A percentile compares a stretch with the other conserved stretches of the same genome.
Evolutionary conservation across 2,797 vertebrate genomes (phyloP).

Genomic region (Pseudochirops corinnae): DNA sequence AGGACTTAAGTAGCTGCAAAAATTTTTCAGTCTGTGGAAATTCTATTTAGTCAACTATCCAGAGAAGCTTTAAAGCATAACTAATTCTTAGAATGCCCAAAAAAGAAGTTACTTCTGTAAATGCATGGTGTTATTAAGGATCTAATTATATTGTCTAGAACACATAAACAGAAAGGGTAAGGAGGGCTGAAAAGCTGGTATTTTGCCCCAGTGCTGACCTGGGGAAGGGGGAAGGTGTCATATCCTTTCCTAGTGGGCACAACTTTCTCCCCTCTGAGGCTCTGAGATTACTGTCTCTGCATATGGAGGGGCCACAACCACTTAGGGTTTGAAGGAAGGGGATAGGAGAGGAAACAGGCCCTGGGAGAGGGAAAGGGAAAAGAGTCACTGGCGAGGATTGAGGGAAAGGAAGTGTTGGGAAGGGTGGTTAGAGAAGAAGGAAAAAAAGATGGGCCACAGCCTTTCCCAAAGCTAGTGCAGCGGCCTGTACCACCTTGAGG

Average conservation of each 20-base stretch:
- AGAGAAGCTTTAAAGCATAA: not conserved
- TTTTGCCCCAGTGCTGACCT: not conserved
- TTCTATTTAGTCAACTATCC: not conserved
- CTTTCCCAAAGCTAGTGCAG: not conserved
- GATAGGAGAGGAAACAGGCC: not conserved
- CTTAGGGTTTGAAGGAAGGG: not conserved
- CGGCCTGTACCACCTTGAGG: not conserved
- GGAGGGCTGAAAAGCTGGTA: not conserved
- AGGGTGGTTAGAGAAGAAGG: not conserved
- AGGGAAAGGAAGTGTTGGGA: not conserved
- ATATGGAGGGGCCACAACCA: not conserved
- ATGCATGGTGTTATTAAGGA: not conserved
- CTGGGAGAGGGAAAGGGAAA: not conserved
- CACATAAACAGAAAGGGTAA: not conserved
- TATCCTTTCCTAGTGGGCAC: not conserved
- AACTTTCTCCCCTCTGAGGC: too few relatives aligned
- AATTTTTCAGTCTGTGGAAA: conserved; percentile 1
- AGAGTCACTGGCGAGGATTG: not conserved
- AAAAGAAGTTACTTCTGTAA: conserved; percentile 22
- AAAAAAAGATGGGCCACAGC: not conserved
- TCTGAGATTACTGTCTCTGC: not conserved
- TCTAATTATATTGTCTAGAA: not conserved
- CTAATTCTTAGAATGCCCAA: not conserved
- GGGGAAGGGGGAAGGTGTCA: not conserved
- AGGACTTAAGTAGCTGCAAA: not conserved